phyloP scores from a whole-genome alignment of 2,888 invertebrate genomes.

The Mimas tiliae region DNA sequence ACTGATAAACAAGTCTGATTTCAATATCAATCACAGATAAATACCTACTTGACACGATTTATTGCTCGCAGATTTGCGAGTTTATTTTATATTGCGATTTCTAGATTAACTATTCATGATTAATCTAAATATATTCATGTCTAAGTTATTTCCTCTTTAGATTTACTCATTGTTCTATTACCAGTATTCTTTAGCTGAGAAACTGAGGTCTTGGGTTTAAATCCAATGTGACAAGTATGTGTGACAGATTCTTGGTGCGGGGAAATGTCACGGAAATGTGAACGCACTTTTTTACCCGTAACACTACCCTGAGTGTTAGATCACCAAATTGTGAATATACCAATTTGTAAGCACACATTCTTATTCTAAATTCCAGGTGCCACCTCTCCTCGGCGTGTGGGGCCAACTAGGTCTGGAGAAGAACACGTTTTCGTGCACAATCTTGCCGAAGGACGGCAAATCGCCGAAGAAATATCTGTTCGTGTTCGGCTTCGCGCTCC shows the following conservation, averaged over 20 bases:
- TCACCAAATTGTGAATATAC: no score
- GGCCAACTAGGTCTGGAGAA: constrained; percentile 92
- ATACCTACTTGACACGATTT: constrained; percentile 1
- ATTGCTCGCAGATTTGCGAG: not conserved
- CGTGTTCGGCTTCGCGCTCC: constrained; percentile 92
- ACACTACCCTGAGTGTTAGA: no score
- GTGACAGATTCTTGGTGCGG: no score
- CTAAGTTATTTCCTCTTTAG: no score
- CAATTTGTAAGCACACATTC: no score
- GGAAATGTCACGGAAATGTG: no score
- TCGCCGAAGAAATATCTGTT: constrained; percentile 95
- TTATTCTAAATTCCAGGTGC: constrained; percentile 79
- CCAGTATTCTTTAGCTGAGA: no score
- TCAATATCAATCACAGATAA: constrained; percentile 16
- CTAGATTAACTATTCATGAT: not conserved
- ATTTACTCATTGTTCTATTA: no score
- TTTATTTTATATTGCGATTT: not conserved
- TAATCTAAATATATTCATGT: no score
- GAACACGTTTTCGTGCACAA: constrained; percentile 95
- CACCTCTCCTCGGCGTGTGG: constrained; percentile 92
- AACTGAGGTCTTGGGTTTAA: no score
- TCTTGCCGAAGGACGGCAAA: constrained; percentile 88
- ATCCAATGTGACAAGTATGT: no score
- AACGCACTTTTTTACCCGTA: no score
- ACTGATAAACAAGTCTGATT: constrained; percentile 9